Percentiles rank a stretch among this genome's conserved stretches.
phyloP scores from a whole-genome alignment of 2,797 vertebrate genomes.

The Hippoglossus hippoglossus region DNA sequence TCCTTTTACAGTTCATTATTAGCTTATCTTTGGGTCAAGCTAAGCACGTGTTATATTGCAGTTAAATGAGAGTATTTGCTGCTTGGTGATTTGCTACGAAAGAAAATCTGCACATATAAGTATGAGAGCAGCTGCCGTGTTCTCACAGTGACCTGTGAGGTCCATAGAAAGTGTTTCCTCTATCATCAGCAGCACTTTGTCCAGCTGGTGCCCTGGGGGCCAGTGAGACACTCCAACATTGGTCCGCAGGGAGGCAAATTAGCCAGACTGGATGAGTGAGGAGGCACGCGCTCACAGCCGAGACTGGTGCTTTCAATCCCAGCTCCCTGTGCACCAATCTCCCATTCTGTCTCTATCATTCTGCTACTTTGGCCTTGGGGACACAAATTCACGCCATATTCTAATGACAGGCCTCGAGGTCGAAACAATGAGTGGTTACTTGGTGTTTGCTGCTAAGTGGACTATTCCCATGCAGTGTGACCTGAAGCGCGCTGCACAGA shows the following conservation, averaged over 20 bases:
- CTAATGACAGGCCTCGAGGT: conserved; percentile 49
- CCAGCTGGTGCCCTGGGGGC: conserved; percentile 46
- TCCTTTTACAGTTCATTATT: neutral
- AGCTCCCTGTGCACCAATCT: neutral
- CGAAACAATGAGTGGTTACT: conserved; percentile 52
- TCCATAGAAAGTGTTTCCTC: conserved; percentile 9
- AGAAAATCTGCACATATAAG: neutral
- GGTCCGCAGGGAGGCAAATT: conserved; percentile 27
- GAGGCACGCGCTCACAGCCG: conserved; percentile 11
- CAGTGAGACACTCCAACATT: conserved; percentile 13
- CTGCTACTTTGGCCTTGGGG: conserved; percentile 39
- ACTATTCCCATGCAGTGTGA: conserved; percentile 58
- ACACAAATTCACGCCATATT: conserved; percentile 37
- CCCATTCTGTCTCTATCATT: conserved; percentile 26
- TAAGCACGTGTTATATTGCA: neutral
- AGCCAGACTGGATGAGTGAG: conserved; percentile 31
- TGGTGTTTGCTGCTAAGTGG: conserved; percentile 59
- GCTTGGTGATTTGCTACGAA: neutral
- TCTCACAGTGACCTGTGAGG: conserved; percentile 23
- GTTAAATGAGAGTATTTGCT: neutral
- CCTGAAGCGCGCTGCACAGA: conserved; percentile 49
- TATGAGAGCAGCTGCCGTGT: neutral
- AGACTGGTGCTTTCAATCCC: conserved; percentile 23
- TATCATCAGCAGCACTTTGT: conserved; percentile 46
- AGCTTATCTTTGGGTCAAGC: neutral